A percentile compares a stretch with the other conserved stretches of the same genome.
Conservation (phyloP, 2,797 vertebrate genomes). For the Acanthornis magna region DNA sequence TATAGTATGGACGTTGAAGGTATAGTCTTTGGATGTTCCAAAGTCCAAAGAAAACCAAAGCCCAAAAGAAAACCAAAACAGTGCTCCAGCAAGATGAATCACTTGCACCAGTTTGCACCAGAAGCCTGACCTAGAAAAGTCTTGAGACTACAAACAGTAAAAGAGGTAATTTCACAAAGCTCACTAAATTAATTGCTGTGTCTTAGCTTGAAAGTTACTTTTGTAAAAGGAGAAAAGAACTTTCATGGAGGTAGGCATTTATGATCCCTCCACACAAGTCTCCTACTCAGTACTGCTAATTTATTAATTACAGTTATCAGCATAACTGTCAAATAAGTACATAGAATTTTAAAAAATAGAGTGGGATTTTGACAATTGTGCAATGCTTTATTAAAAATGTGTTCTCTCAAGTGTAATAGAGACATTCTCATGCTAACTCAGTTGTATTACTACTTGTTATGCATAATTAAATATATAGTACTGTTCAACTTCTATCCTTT, state of each 20-base stretch:
- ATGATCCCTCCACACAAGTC: not conserved
- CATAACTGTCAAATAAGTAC: not conserved
- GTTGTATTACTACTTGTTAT: not conserved
- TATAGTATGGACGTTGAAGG: not conserved
- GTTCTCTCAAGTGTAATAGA: constrained; percentile 15
- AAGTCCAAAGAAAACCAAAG: not conserved
- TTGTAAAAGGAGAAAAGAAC: not conserved
- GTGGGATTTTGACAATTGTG: not conserved
- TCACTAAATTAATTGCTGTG: not conserved
- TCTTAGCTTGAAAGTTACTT: not conserved
- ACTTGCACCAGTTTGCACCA: not conserved
- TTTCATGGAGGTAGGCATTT: not conserved
- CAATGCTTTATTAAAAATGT: constrained; percentile 11
- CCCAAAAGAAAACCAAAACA: not conserved
- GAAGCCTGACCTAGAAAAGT: not conserved
- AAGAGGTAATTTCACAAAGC: not conserved
- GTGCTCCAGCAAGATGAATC: not conserved
- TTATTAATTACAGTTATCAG: constrained; percentile 40
- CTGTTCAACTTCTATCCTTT: not conserved
- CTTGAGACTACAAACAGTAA: not conserved
- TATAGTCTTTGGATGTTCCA: not conserved
- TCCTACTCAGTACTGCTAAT: not conserved
- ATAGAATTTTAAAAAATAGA: not conserved
- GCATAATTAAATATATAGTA: not conserved
- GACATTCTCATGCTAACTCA: not conserved